Base-by-base conservation (phyloP, 2,888 invertebrate species). In the Xiphydria camelus region DNA sequence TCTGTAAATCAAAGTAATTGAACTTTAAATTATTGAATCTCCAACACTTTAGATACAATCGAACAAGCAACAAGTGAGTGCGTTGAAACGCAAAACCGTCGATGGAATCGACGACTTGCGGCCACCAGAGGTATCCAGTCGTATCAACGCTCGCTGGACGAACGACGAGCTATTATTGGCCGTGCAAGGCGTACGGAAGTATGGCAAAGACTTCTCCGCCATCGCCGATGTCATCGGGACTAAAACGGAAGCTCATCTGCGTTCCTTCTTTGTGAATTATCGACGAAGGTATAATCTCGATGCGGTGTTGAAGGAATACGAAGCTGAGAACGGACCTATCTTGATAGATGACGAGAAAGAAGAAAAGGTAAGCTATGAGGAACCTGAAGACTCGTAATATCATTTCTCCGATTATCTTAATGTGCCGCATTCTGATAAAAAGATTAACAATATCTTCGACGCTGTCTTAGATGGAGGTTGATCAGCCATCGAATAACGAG, bases 211-310 rank as follows among this genome's bases (percentile, higher is more conserved):
- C 76, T 94, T 91, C 76, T 85, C 91, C 78, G 92, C 94, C 20
- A 96, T 97, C 57, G 94, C 97, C 10, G 95, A 96, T 73, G 88
- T 94, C 7, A 83, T 97, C 55, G 94, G 94, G 51, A 97, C 94
- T 39, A 97, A 97, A 80, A 94, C 91, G 1, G 96, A 95, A 76
- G 86, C 89, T 37, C 95, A 96, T 73, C 83, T 97, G 33, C 87
- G 94, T 54, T 88, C 88, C 36, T 97, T 96, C 78, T 97, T 92
- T 77, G 84, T 91, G 5, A 94, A 91, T 70, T 91, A 96, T 77
- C 85, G 94, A 35, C 86, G 92, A 59, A 85, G 91, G 45, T 94
- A 89, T 77, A 91, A 92, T 77, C 79, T 96, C 56, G 95, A 96
- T 75, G 84, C 84, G 12, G 86, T 92, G 23, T 78, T 95, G 38